Conservation (phyloP, 2,113 vertebrate species). For the rat (Rattus norvegicus) region DNA sequence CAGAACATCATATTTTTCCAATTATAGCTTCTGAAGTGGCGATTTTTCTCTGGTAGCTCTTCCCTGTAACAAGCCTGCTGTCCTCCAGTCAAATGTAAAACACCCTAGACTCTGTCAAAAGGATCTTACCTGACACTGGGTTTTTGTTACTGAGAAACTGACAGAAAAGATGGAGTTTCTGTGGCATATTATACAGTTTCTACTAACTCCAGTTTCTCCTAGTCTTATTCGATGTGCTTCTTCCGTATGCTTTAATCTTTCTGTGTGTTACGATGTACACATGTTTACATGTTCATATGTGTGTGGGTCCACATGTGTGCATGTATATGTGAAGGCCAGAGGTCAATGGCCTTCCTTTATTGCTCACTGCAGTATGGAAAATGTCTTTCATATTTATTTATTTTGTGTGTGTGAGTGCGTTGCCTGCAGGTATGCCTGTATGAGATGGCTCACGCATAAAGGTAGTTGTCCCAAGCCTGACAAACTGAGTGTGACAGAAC, state of each 20-base stretch:
- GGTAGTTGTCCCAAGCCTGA: neutral
- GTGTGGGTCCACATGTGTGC: too few relatives aligned
- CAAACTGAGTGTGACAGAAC: neutral
- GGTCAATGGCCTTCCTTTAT: neutral
- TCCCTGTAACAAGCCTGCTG: conserved; percentile 17
- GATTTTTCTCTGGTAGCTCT: conserved; percentile 25
- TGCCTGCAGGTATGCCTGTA: neutral
- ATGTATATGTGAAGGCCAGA: neutral
- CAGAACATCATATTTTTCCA: conserved; percentile 52
- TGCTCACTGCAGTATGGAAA: neutral
- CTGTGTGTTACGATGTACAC: neutral
- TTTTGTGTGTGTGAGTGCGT: neutral
- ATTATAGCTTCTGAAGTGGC: conserved; percentile 18
- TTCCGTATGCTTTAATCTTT: neutral
- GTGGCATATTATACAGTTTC: neutral
- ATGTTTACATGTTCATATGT: neutral
- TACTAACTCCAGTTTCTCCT: neutral
- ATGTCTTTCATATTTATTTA: neutral
- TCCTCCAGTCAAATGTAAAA: conserved; percentile 19
- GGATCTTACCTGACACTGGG: neutral
- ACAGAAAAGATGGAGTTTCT: neutral
- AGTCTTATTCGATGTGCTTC: conserved; percentile 5
- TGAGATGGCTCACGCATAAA: neutral
- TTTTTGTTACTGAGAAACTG: conserved; percentile 36
- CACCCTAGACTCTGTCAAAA: conserved; percentile 29